phyloP scores from a whole-genome alignment of 2,797 vertebrate genomes.

The Rhinichthys osculus region DNA sequence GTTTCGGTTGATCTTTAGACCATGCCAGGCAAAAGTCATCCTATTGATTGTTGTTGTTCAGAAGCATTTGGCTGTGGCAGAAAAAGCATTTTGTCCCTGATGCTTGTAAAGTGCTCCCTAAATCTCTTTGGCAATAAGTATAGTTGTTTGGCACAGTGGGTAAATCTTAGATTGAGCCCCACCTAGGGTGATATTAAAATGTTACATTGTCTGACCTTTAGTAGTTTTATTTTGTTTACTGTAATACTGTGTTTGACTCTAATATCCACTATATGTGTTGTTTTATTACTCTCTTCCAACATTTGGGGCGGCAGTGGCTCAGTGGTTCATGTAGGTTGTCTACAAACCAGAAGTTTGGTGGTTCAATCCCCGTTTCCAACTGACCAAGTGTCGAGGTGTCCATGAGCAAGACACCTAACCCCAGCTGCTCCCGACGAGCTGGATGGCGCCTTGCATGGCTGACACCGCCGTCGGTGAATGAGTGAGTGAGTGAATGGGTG shows the following conservation, averaged over 20 bases:
- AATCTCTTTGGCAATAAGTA: conserved; percentile 1
- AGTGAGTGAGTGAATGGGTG: too few species aligned
- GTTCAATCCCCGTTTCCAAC: too few species aligned
- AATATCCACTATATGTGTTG: neutral
- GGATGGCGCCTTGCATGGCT: too few species aligned
- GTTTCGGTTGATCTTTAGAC: conserved; percentile 11
- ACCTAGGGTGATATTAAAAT: neutral
- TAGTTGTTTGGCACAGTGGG: neutral
- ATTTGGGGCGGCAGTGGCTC: too few species aligned
- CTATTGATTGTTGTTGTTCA: neutral
- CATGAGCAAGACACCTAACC: too few species aligned
- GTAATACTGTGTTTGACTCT: neutral
- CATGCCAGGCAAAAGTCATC: neutral
- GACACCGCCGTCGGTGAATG: too few species aligned
- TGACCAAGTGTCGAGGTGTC: too few species aligned
- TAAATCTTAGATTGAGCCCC: neutral
- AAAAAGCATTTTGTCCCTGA: neutral
- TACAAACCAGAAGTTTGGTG: too few species aligned
- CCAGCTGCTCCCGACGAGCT: too few species aligned
- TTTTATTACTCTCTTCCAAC: neutral
- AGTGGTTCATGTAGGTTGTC: too few species aligned
- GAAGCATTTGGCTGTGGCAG: conserved; percentile 9
- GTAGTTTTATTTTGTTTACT: neutral
- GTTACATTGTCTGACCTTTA: neutral
- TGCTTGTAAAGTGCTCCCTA: neutral